Conservation (phyloP, 2,113 vertebrate genomes). For the Podarcis raffonei region DNA sequence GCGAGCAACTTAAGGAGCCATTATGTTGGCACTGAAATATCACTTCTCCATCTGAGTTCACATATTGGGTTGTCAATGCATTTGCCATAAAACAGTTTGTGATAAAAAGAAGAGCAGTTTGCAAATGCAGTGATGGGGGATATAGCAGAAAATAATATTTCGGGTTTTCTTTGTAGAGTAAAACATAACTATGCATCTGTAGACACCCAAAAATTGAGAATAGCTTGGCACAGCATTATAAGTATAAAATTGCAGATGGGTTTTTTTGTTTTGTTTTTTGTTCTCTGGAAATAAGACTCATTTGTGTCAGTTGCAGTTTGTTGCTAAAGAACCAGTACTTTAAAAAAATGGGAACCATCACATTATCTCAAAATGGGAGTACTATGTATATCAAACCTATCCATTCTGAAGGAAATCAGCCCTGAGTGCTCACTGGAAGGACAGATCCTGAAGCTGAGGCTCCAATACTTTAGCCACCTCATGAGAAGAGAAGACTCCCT, state of each 20-base stretch:
- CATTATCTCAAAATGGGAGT: neutral
- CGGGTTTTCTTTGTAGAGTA: neutral
- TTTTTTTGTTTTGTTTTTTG: no score
- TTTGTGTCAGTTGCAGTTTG: neutral
- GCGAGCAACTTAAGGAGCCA: conserved; percentile 29
- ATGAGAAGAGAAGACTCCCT: no score
- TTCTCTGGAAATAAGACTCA: neutral
- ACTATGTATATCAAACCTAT: neutral
- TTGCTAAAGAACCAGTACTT: neutral
- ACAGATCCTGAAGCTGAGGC: no score
- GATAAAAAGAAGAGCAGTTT: neutral
- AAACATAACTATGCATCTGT: neutral
- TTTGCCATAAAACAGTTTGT: neutral
- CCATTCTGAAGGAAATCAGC: no score
- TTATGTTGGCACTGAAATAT: neutral
- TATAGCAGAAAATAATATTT: neutral
- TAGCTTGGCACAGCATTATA: neutral
- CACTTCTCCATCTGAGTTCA: neutral
- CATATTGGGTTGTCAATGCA: neutral
- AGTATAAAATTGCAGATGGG: neutral
- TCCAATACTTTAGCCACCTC: no score
- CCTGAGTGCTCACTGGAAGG: no score
- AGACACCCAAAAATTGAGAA: neutral
- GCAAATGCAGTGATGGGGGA: neutral
- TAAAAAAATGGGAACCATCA: neutral